Base-by-base conservation (phyloP, 2,797 vertebrate genomes). In the Cottoperca gobio region DNA sequence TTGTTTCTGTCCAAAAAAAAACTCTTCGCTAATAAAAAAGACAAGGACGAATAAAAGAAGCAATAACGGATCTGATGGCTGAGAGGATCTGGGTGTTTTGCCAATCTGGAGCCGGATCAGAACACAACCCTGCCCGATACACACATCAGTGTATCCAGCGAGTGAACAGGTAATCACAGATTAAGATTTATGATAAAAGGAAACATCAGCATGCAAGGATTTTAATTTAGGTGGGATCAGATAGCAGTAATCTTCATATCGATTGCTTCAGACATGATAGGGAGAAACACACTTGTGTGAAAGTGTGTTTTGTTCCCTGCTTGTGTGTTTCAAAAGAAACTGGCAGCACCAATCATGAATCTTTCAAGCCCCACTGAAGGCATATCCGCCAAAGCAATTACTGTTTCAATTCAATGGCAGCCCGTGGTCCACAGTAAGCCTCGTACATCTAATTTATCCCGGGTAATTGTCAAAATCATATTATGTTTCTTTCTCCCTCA, bases 381-480 rank as follows among this genome's bases (percentile, higher is more conserved):
- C 70, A 54, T 42, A 81, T 86, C 84, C 76, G 81, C 87, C 85
- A 84, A 83, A 82, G 88, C 80, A 88, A 93, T 92, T 89, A 91
- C 76, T 42, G 64, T 79, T 90, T 82, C 78, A 77, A 88, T 82
- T 77, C 79, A 86, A 16, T 10, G 43, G 66, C 83, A 45, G 79
- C 79, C 70, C 68, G 17, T 39, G 42, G 79, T 82, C 82, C 61
- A 73, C 40, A 67, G 73, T 80, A 74, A 82, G 79, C 55, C 79
- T 61, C 1, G 11, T 77, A 79, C 76, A 75, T 69, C 84, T 90
- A 70, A 90, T 93, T 89, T 86, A 91, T 87, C 65, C 79, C 39
- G 64, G 54, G 71, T 86, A 89, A 91, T 89, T 90, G 79, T 92
- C 64, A 81, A 88, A 90, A 92, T 89, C 81, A 86, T 83, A 76